Evolutionary conservation across 2,797 vertebrate species (phyloP), one percentile per base, ranked within the genome.

Genomic region (Gambusia yucatana): DNA sequence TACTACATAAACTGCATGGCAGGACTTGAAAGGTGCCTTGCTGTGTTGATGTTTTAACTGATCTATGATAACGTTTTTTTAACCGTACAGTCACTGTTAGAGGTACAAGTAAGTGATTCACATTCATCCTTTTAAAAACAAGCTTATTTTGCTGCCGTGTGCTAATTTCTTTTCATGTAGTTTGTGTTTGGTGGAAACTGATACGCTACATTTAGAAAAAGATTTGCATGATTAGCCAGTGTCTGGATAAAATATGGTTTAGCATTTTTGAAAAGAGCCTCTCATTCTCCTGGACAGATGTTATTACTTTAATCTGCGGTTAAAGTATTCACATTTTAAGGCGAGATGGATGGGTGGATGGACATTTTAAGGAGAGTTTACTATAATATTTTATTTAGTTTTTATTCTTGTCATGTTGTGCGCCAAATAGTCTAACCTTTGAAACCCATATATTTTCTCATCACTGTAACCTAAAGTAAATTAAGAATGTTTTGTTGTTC

Each of bases 1-100:
- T 72, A 77, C 69, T 67, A 82, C 85, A 80, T 44, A 85, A 85
- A 82, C 80, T 59, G 67, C 63, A 82, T 47, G 82, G 86, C 70
- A 83, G 63, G 52, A 83, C 48, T 78, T 17, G 55, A 88, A 91
- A 87, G 78, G 85, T 82, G 81, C 2, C 79, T 84, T 83, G 65
- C 8, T 20, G 17, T 69, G 17, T 50, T 55, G 63, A 80, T 79
- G 48, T 41, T 70, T 77, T 63, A 74, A 85, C 72, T 14, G 1
- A 74, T 78, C 30, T 76, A 9, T 77, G 70, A 46, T 63, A 3
- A 5, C 8, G 8, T 41, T 61, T 61, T 61, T 63, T 36, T 20
- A 65, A 41, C 20, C 4, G 1, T 44, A 10, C 8, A 41, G 25
- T 28, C 0, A 76, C 79, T 6, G 17, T 57, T 52, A 7, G 1